Conservation (phyloP, 2,797 vertebrate species). For the Tarsius wallacei region DNA sequence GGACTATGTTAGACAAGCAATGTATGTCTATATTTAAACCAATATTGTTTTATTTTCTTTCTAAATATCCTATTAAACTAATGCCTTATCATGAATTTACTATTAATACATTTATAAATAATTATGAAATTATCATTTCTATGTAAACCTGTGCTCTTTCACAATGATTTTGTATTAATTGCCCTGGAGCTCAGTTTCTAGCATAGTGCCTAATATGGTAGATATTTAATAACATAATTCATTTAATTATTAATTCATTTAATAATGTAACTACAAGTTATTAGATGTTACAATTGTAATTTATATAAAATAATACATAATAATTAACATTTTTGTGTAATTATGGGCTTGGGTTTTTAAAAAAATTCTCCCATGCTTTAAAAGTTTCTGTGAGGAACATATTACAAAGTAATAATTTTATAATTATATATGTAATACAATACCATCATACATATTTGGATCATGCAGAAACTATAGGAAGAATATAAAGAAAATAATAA, state of each 20-base stretch:
- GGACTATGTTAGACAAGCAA: slow-evolving; percentile 14
- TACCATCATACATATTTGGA: neutral
- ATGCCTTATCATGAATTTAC: neutral
- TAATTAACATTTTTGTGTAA: neutral
- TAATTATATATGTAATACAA: slow-evolving; percentile 42
- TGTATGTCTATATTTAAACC: slow-evolving; percentile 36
- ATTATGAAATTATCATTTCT: slow-evolving; percentile 45
- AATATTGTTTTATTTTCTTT: neutral
- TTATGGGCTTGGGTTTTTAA: neutral
- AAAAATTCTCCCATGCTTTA: neutral
- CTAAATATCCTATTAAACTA: neutral
- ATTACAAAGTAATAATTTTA: slow-evolving; percentile 56
- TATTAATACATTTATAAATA: slow-evolving; percentile 27
- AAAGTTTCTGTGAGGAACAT: slow-evolving; percentile 47
- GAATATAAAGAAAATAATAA: slow-evolving; percentile 41
- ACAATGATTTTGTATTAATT: slow-evolving; percentile 49
- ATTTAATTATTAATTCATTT: slow-evolving; percentile 40
- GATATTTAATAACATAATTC: slow-evolving; percentile 51
- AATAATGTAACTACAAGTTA: slow-evolving; percentile 17
- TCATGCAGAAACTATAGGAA: slow-evolving; percentile 23
- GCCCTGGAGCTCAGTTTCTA: slow-evolving; percentile 27
- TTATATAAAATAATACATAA: slow-evolving; percentile 35
- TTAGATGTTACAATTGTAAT: slow-evolving; percentile 22
- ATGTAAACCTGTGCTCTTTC: neutral
- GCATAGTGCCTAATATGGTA: neutral